Conservation (phyloP, 1,140 invertebrate genomes). For the Bombyx mandarina region DNA sequence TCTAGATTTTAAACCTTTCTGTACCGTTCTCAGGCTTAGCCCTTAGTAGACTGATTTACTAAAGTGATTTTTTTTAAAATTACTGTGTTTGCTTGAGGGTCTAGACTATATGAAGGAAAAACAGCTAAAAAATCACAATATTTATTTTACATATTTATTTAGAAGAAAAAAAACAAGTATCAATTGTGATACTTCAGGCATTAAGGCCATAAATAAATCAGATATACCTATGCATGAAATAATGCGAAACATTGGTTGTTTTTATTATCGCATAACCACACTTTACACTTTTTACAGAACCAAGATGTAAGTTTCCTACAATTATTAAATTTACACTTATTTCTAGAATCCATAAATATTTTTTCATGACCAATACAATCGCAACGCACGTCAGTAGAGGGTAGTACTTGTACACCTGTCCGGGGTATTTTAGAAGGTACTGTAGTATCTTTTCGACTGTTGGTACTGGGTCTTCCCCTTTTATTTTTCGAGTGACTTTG, state of each 20-base stretch:
- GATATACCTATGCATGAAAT: conserved; percentile 1
- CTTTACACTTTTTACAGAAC: conserved; percentile 22
- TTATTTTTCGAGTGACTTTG: conserved; percentile 32
- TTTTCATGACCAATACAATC: conserved; percentile 24
- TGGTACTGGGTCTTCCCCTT: conserved; percentile 30
- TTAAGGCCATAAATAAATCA: conserved; percentile 2
- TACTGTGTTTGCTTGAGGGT: conserved; percentile 1
- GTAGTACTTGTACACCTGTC: conserved; percentile 28
- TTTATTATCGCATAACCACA: conserved; percentile 12
- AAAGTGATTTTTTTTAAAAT: neutral
- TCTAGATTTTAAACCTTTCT: no score
- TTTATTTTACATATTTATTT: conserved; percentile 3
- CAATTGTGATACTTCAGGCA: conserved; percentile 3
- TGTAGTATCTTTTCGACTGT: conserved; percentile 27
- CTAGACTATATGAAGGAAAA: neutral
- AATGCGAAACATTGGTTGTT: conserved; percentile 1
- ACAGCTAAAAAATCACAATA: conserved; percentile 1
- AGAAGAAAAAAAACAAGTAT: conserved; percentile 2
- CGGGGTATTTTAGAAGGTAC: conserved; percentile 31
- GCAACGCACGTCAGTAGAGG: conserved; percentile 27
- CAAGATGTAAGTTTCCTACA: conserved; percentile 1
- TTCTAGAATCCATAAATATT: conserved; percentile 27
- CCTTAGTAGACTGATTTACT: neutral
- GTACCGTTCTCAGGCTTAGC: neutral
- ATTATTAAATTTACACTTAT: conserved; percentile 16